phyloP scores from a whole-genome alignment of 2,888 invertebrate genomes.

The Hypercompe scribonia region DNA sequence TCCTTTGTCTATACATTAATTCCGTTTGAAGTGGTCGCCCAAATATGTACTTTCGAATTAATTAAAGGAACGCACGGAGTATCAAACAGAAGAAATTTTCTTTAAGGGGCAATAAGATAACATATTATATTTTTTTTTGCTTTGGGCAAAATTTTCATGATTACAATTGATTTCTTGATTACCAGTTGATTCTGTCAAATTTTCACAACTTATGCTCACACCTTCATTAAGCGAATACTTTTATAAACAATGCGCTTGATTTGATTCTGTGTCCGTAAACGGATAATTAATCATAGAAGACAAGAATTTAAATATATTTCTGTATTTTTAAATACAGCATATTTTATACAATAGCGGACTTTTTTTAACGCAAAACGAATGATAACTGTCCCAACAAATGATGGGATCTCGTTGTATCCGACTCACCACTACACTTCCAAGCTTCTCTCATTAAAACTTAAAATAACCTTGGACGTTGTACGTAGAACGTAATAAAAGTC shows the following conservation, averaged over 20 bases:
- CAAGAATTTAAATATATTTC: too few relatives aligned
- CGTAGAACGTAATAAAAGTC: neutral
- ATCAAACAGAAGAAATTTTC: slow-evolving; percentile 18
- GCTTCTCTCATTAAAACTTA: neutral
- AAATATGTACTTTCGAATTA: slow-evolving; percentile 30
- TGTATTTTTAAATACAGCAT: neutral
- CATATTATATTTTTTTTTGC: neutral
- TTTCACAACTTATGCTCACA: neutral
- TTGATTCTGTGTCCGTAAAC: too few relatives aligned
- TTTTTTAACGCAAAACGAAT: neutral
- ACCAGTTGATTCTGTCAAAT: neutral
- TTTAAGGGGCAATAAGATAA: slow-evolving; percentile 18
- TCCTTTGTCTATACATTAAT: slow-evolving; percentile 35
- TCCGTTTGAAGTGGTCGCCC: slow-evolving; percentile 30
- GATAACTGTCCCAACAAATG: neutral
- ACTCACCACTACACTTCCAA: neutral
- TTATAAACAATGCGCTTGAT: neutral
- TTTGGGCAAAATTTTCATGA: neutral
- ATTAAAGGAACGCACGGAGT: slow-evolving; percentile 14
- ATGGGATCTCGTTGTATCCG: neutral
- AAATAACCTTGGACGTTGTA: neutral
- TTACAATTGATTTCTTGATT: neutral
- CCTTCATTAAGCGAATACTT: neutral
- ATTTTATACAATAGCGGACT: neutral
- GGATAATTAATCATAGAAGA: too few relatives aligned